Percentiles rank a stretch among this genome's conserved stretches.
phyloP scores from a whole-genome alignment of 1,140 invertebrate species.

The Heliconius congener region DNA sequence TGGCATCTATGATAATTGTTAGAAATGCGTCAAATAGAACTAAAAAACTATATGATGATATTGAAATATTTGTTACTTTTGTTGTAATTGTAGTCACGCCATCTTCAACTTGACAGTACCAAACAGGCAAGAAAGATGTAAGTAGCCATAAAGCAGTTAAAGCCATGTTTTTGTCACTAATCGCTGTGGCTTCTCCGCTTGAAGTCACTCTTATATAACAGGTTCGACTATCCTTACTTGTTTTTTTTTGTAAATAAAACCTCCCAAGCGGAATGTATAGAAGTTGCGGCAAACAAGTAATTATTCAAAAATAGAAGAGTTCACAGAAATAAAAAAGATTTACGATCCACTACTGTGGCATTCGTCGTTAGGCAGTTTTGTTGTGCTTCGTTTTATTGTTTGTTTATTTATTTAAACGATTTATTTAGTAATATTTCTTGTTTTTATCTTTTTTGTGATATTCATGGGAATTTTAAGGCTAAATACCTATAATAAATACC shows the following conservation, averaged over 20 bases:
- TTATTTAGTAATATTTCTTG: not conserved
- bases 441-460: not conserved
- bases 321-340: slow-evolving; percentile 4
- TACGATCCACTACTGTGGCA: slow-evolving; percentile 5
- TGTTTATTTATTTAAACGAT: not conserved
- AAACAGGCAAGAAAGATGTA: slow-evolving; percentile 30
- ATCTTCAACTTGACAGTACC: slow-evolving; percentile 20
- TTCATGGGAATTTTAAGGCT: not conserved
- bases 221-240: slow-evolving; percentile 41
- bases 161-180: slow-evolving; percentile 51
- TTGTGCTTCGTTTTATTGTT: not conserved
- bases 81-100: not conserved
- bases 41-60: not conserved
- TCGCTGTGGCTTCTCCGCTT: slow-evolving; percentile 33
- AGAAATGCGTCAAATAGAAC: no score
- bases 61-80: not conserved
- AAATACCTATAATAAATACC: no score
- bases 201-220: slow-evolving; percentile 27
- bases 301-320: slow-evolving; percentile 20
- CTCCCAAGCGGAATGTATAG: slow-evolving; percentile 38
- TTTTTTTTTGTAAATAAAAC: slow-evolving; percentile 43
- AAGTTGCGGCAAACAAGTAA: slow-evolving; percentile 30
- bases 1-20: no score
- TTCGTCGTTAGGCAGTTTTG: not conserved
- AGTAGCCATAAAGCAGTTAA: slow-evolving; percentile 43